Evolutionary conservation across 2,888 invertebrate species (phyloP), one percentile per base, ranked within the genome.

Genomic region (Pyrgus malvae): DNA sequence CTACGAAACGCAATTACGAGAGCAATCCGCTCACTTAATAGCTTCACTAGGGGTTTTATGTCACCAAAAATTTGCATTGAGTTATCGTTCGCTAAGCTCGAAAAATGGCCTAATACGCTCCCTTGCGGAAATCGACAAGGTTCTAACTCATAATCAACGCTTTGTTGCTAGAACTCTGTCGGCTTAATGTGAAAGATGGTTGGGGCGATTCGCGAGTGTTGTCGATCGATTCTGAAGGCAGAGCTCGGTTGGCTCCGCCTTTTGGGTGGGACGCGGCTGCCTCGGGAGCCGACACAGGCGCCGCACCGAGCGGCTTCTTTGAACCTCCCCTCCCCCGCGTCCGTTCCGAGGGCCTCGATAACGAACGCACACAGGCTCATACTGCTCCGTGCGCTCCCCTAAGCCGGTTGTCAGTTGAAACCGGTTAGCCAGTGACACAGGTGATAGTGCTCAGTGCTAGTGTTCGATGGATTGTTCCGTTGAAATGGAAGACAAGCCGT

Each of bases 401-500:
- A 79, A 86, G 86, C 84, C 80, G 86, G 89, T 88, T 86, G 88
- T 87, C 83, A 81, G 80, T 40, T 12, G 23, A 77, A 85, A 88
- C 89, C 88, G 81, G 90, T 89, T 87, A 82, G 74, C 72, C 64
- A 69, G 78, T 82, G 82, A 79, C 79, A 80, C 78, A 77, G 74
- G 76, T 75, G 66, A 63, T 64, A 74, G 80, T 84, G 82, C 75
- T 74, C 37, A 53, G 44, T 44, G 51, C 37, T n/a, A 23, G 23
- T 27, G 45, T 75, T 76, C 70, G 71, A 80, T 82, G 80, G 80
- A 83, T 81, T 75, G 74, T 71, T 69, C 67, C 67, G 74, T 81
- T 80, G 78, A 83, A 74, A 90, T 90, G 90, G 90, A 90, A 81
- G 89, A 90, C 67, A 90, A 88, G 67, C 81, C 86, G 54, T 89